Evolutionary conservation across 2,113 vertebrate species (phyloP).

Genomic region (Cyprinus carpio): DNA sequence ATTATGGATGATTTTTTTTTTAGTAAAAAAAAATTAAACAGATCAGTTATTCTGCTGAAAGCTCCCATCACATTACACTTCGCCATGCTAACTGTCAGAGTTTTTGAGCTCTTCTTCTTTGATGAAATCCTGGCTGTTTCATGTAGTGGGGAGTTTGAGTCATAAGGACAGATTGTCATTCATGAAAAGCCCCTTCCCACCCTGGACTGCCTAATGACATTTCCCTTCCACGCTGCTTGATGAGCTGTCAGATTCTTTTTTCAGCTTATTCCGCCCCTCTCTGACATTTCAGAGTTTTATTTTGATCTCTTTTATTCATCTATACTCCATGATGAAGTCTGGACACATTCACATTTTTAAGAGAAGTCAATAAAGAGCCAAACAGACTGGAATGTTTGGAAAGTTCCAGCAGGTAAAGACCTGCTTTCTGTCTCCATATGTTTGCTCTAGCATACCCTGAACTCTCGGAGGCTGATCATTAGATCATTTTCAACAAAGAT

Average conservation of each 20-base stretch:
- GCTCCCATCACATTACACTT: constrained; percentile 32
- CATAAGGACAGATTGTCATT: constrained; percentile 22
- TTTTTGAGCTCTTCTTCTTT: constrained; percentile 41
- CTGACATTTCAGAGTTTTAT: constrained; percentile 36
- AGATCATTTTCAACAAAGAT: not conserved
- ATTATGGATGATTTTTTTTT: not conserved
- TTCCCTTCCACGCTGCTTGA: constrained; percentile 42
- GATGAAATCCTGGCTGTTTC: constrained; percentile 47
- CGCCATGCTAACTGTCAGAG: constrained; percentile 31
- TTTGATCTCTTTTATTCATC: constrained; percentile 35
- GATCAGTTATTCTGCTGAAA: constrained; percentile 34
- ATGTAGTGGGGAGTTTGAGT: constrained; percentile 47
- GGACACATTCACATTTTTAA: constrained; percentile 32
- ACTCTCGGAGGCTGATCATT: not conserved
- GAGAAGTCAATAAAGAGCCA: not conserved
- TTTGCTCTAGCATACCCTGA: not conserved
- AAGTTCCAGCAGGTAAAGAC: not conserved
- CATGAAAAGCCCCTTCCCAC: constrained; percentile 44
- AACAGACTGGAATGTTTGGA: not conserved
- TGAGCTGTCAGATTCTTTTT: constrained; percentile 17
- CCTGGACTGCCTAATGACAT: constrained; percentile 47
- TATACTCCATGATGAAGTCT: constrained; percentile 1
- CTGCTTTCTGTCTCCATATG: not conserved
- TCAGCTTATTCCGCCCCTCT: constrained; percentile 30
- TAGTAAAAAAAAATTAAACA: constrained; percentile 23